Evolutionary conservation across 1,140 invertebrate genomes (phyloP).

Genomic region (Drosophila orena): DNA sequence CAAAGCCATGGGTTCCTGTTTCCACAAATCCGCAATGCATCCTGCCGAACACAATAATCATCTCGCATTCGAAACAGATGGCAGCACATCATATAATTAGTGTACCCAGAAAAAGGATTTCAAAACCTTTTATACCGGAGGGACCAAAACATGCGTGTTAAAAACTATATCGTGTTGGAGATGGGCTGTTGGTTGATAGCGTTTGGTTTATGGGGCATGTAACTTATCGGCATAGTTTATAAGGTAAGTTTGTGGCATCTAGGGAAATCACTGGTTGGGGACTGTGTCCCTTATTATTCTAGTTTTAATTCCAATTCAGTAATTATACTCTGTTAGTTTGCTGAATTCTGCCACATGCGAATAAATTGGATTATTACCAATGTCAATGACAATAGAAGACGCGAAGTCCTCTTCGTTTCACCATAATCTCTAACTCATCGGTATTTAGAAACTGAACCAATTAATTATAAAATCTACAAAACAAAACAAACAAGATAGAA

Average conservation of each 20-base stretch:
- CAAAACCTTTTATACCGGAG: not conserved
- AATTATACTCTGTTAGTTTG: not conserved
- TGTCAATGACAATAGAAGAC: no score
- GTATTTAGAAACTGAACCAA: no score
- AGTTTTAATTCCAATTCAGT: not conserved
- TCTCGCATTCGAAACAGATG: slow-evolving; percentile 17
- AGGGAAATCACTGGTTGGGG: not conserved
- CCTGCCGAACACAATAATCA: slow-evolving; percentile 28
- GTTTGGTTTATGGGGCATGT: not conserved
- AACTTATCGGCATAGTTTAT: slow-evolving; percentile 19
- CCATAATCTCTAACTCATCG: no score
- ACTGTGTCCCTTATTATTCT: slow-evolving; percentile 4
- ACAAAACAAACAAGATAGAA: no score
- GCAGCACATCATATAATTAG: slow-evolving; percentile 27
- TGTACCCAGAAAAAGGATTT: no score
- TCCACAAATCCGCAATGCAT: slow-evolving; percentile 16
- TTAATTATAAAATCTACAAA: no score
- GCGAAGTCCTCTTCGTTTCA: no score
- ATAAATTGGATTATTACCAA: no score
- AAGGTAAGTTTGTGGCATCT: slow-evolving; percentile 9
- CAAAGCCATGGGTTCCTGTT: slow-evolving; percentile 14
- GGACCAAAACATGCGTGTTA: slow-evolving; percentile 2
- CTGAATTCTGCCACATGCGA: no score
- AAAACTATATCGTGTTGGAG: not conserved
- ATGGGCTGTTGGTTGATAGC: no score